Percentiles rank a stretch among this genome's conserved stretches.
Conservation (phyloP, 2,113 vertebrate genomes). For the Hypanus sabinus region DNA sequence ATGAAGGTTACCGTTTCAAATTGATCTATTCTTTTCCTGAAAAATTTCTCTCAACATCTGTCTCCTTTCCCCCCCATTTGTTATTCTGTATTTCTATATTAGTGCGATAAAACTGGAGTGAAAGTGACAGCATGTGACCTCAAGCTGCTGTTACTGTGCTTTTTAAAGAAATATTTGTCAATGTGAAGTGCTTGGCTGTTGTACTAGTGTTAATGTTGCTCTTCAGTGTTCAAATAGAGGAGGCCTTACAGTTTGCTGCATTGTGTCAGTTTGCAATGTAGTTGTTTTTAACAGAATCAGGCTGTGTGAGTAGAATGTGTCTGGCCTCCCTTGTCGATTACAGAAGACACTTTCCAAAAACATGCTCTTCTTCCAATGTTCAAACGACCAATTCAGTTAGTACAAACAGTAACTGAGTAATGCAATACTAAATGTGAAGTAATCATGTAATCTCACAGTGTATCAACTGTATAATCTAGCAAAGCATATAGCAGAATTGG, state of each 20-base stretch:
- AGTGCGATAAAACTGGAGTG: background rate
- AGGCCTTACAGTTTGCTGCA: background rate
- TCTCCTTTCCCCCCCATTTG: background rate
- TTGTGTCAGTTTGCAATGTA: background rate
- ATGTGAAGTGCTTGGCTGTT: background rate
- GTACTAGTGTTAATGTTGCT: background rate
- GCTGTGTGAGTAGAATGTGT: background rate
- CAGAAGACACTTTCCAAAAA: background rate
- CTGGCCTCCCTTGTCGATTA: background rate
- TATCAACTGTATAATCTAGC: background rate
- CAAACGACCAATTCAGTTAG: background rate
- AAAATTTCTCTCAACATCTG: background rate
- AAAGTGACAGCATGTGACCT: background rate
- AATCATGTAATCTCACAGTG: background rate
- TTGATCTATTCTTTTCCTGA: background rate
- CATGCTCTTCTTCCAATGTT: background rate
- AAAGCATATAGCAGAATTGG: background rate
- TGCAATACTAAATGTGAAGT: background rate
- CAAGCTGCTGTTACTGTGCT: background rate
- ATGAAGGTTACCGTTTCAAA: slow-evolving; percentile 19
- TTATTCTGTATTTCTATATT: background rate
- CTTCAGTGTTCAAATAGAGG: slow-evolving; percentile 7
- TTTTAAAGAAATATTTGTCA: slow-evolving; percentile 10
- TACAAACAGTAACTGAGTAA: background rate
- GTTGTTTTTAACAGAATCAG: background rate